phyloP scores from a whole-genome alignment of 2,888 invertebrate species.

The Hydroisotoma schaefferi region DNA sequence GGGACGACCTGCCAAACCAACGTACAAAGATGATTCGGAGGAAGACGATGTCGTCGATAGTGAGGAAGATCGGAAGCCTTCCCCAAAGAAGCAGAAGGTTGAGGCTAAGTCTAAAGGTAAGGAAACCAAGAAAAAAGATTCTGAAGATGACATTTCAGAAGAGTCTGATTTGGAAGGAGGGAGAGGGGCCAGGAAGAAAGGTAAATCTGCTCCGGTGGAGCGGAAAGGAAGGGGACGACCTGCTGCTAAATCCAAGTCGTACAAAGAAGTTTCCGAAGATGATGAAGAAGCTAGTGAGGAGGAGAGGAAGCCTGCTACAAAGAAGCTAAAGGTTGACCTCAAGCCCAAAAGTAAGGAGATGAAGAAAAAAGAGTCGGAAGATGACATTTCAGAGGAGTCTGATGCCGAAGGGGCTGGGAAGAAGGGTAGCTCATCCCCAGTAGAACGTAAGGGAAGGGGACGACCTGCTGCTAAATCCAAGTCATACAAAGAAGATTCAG shows the following conservation, averaged over 20 bases:
- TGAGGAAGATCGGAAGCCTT: no score
- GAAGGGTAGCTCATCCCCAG: constrained; percentile 14
- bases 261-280: constrained; percentile 39
- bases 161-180: no score
- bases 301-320: constrained; percentile 16
- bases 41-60: constrained; percentile 4
- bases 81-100: constrained; percentile 11
- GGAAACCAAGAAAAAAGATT: no score
- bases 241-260: constrained; percentile 26
- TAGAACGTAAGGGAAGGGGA: constrained; percentile 16
- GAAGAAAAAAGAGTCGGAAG: constrained; percentile 25
- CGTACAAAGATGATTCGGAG: neutral
- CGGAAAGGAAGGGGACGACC: constrained; percentile 22
- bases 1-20: no score
- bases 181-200: no score
- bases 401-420: constrained; percentile 25
- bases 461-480: constrained; percentile 1
- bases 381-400: constrained; percentile 27
- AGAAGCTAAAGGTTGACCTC: constrained; percentile 15
- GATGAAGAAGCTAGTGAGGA: constrained; percentile 29
- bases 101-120: no score
- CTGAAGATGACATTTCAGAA: no score
- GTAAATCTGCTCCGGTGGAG: constrained; percentile 15
- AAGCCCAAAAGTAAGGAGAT: constrained; percentile 15
- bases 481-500: constrained; percentile 17